Conservation (phyloP, 37 sponge, comb jelly and placozoan species). For the Crambe crambe region DNA sequence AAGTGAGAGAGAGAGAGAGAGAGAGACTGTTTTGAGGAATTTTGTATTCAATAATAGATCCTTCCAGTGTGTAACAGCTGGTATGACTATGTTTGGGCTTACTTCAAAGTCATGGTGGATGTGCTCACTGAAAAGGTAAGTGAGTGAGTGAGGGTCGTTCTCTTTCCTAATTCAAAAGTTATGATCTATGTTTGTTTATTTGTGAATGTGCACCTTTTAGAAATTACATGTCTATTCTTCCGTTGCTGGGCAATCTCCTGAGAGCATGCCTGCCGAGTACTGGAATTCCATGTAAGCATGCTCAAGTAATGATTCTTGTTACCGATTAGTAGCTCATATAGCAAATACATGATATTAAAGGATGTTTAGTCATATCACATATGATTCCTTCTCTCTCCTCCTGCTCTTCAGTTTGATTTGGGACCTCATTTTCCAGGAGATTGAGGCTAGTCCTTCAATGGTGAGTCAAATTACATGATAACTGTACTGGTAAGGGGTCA, state of each 20-base stretch:
- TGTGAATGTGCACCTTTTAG: background rate
- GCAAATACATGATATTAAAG: background rate
- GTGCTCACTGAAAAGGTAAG: constrained; percentile 79
- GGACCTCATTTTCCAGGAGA: constrained; percentile 69
- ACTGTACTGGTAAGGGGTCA: no score
- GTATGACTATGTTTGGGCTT: constrained; percentile 94
- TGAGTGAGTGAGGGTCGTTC: background rate
- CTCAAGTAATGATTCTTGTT: background rate
- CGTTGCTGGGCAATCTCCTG: constrained; percentile 13
- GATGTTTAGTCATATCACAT: background rate
- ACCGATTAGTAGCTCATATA: background rate
- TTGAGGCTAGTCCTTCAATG: constrained; percentile 44
- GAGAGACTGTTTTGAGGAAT: background rate
- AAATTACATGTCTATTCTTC: constrained; percentile 3
- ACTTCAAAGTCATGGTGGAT: constrained; percentile 89
- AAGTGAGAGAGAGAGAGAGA: background rate
- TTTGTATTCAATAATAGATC: constrained; percentile 18
- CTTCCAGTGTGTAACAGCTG: constrained; percentile 88
- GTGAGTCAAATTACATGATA: background rate
- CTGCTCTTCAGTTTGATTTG: constrained; percentile 37
- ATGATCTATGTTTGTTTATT: background rate
- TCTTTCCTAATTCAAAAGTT: background rate
- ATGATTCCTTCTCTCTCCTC: no score
- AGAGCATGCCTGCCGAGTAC: constrained; percentile 63
- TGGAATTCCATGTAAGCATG: constrained; percentile 54